Evolutionary conservation across 2,888 invertebrate genomes (phyloP).

Genomic region (Dromius quadrimaculatus): DNA sequence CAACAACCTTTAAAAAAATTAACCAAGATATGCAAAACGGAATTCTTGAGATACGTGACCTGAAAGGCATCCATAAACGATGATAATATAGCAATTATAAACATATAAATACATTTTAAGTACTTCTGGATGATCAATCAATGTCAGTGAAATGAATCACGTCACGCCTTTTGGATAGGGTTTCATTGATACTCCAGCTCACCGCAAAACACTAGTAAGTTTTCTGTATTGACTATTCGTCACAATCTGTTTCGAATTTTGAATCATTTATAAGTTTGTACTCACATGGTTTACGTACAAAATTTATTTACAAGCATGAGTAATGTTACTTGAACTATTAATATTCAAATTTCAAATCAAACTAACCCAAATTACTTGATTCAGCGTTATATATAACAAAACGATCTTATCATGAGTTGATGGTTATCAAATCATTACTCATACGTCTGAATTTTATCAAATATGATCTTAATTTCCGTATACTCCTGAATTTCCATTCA

Average conservation of each 20-base stretch:
- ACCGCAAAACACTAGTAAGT: conserved; percentile 30
- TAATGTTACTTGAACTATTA: not conserved
- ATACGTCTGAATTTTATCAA: no score
- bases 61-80: not conserved
- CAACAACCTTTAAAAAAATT: conserved; percentile 1
- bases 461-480: no score
- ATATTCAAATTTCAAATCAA: conserved; percentile 1
- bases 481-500: not conserved
- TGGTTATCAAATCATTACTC: conserved; percentile 15
- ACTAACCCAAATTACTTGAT: conserved; percentile 15
- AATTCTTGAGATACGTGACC: not conserved
- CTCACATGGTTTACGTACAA: not conserved
- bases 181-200: conserved; percentile 11
- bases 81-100: not conserved
- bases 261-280: not conserved
- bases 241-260: not conserved
- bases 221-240: conserved; percentile 16
- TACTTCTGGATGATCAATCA: not conserved
- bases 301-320: not conserved
- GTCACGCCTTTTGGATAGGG: not conserved
- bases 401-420: conserved; percentile 1
- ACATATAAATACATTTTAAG: not conserved
- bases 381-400: conserved; percentile 5
- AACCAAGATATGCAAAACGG: not conserved
- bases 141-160: conserved; percentile 30